Base-by-base conservation (phyloP, 2,113 vertebrate species). In the Acrocephalus arundinaceus region DNA sequence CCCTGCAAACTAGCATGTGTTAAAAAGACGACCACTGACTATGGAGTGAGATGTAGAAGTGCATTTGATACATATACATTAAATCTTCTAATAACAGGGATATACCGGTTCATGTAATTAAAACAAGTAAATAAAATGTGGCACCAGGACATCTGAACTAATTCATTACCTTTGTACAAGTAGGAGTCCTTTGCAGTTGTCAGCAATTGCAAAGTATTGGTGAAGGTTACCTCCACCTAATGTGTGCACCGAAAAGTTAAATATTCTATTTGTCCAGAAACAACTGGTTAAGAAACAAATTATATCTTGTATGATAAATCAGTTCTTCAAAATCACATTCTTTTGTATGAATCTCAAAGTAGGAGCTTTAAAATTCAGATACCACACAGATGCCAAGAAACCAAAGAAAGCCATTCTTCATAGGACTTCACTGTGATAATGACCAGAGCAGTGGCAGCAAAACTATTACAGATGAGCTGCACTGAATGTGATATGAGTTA, bases 341-440 rank as follows among this genome's bases (percentile, higher is more conserved):
- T 93, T 97, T 89, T 94, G 67, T 89, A 85, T 91, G 94, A 96
- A 97, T 97, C 96, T 97, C 95, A 97, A 94, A 95, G 91, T 95
- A 93, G 83, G 41, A 95, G 84, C 84, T 98, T 98, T 97, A 97
- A 97, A 97, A 98, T 98, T 97, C 97, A 97, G 96, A 96, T 98
- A 94, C 96, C 83, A 96, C 87, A 90, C 14, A 43, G 89, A 89
- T 92, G 97, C 95, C 93, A 97, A 95, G 59, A 96, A 96, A 96
- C 83, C 65, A 93, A 95, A 90, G 90, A 37, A 90, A 95, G 87
- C 85, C 49, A 93, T 92, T 89, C 93, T 87, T 94, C 87, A 89
- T 87, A 84, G 78, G 87, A 94, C 96, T 97, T 97, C 84, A 93
- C 92, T 90, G 95, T 62, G 91, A 97, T 96, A 97, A 97, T 93